A percentile compares a stretch with the other conserved stretches of the same genome.
Conservation (phyloP, 2,888 invertebrate species). For the Ligdia adustata region DNA sequence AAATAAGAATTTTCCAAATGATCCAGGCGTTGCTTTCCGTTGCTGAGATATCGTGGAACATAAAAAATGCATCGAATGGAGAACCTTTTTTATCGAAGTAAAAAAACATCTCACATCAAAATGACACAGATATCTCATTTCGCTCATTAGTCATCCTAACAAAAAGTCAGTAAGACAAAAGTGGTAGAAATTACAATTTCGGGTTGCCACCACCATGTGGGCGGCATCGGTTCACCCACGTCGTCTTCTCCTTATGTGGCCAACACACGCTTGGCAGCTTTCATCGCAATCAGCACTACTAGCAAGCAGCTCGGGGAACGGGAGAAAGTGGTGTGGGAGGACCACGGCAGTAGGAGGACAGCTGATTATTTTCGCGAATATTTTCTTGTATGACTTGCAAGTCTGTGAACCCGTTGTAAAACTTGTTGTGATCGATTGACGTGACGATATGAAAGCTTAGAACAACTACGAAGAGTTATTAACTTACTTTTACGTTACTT, state of each 20-base stretch:
- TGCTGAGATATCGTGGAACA: too few relatives aligned
- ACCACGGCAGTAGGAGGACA: too few relatives aligned
- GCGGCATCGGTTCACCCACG: slow-evolving; percentile 48
- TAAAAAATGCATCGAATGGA: too few relatives aligned
- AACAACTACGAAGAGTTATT: too few relatives aligned
- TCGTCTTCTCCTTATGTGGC: slow-evolving; percentile 56
- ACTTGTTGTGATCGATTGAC: slow-evolving; percentile 24
- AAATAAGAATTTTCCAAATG: too few relatives aligned
- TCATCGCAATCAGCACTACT: slow-evolving; percentile 50
- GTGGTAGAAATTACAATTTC: slow-evolving; percentile 33
- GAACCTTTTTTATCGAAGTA: too few relatives aligned
- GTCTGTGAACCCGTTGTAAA: slow-evolving; percentile 6
- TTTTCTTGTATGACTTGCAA: slow-evolving; percentile 32
- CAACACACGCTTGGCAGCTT: slow-evolving; percentile 55
- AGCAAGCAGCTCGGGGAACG: slow-evolving; percentile 36
- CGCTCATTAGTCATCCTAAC: slow-evolving; percentile 4
- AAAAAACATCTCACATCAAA: too few relatives aligned
- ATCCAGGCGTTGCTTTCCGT: too few relatives aligned
- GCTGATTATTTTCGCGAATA: slow-evolving; percentile 39
- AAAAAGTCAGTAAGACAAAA: slow-evolving; percentile 14
- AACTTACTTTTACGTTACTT: too few relatives aligned
- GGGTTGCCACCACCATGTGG: slow-evolving; percentile 40
- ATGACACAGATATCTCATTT: background rate
- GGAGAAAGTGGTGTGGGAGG: slow-evolving; percentile 69
- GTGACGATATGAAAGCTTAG: slow-evolving; percentile 27